Evolutionary conservation across 2,888 invertebrate genomes (phyloP).

Genomic region (Hirtodrosophila confusa): DNA sequence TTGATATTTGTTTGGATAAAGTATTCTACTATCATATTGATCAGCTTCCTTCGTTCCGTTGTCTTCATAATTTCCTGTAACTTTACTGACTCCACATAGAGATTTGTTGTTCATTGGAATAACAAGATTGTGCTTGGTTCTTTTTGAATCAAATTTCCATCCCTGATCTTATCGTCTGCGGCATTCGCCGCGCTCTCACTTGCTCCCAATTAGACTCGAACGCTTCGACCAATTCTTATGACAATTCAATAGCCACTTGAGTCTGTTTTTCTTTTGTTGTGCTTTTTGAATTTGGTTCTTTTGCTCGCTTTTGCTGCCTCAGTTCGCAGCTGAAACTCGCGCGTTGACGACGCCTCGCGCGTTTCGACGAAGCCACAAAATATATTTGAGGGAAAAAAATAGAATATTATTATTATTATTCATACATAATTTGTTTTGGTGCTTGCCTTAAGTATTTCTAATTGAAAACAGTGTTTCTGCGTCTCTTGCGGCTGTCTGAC

Average conservation of each 20-base stretch:
- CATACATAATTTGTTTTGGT: conserved; percentile 28
- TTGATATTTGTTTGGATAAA: too few relatives aligned
- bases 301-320: conserved; percentile 27
- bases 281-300: conserved; percentile 51
- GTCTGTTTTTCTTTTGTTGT: conserved; percentile 48
- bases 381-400: conserved; percentile 2
- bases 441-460: conserved; percentile 26
- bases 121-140: background rate
- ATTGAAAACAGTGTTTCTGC: conserved; percentile 29
- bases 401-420: conserved; percentile 9
- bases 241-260: conserved; percentile 75
- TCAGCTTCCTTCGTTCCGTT: too few relatives aligned
- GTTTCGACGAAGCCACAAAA: conserved; percentile 41
- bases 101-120: background rate
- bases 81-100: background rate
- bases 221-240: conserved; percentile 53
- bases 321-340: conserved; percentile 66
- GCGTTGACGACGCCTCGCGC: conserved; percentile 62
- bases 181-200: conserved; percentile 51
- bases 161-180: conserved; percentile 35
- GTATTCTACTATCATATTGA: too few relatives aligned
- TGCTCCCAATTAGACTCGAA: conserved; percentile 68
- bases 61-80: too few relatives aligned
- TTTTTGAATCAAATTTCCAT: conserved; percentile 17
- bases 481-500: conserved; percentile 36